Evolutionary conservation across 2,888 invertebrate species (phyloP).

Genomic region (Ochropleura plecta): DNA sequence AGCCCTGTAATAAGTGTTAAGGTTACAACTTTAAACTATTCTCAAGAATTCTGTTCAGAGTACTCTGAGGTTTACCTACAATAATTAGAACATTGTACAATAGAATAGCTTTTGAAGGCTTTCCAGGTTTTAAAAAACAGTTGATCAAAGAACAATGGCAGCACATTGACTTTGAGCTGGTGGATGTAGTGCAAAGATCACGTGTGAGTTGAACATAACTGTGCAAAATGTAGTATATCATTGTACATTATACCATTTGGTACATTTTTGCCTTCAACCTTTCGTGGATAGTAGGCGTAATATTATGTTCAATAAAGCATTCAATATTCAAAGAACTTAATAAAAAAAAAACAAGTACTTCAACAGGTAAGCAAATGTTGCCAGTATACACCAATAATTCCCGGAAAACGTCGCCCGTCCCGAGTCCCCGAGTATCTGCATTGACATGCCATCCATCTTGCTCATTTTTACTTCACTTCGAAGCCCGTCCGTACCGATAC

Average conservation of each 20-base stretch:
- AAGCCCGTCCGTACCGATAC: conserved; percentile 61
- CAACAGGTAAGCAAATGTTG: conserved; percentile 54
- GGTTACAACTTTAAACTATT: conserved; percentile 18
- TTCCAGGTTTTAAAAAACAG: background rate
- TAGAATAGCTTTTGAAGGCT: background rate
- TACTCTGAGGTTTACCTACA: background rate
- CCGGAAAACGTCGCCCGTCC: conserved; percentile 19
- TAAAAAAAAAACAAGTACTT: conserved; percentile 39
- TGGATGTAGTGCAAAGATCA: background rate
- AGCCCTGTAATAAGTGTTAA: conserved; percentile 41
- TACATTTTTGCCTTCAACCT: too few species aligned
- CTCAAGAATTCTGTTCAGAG: background rate
- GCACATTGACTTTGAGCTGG: background rate
- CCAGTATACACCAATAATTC: conserved; percentile 57
- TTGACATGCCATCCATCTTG: conserved; percentile 78
- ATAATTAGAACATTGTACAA: too few species aligned
- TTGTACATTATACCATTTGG: too few species aligned
- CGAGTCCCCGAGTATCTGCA: conserved; percentile 39
- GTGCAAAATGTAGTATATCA: too few species aligned
- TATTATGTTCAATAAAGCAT: background rate
- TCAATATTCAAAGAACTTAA: conserved; percentile 8
- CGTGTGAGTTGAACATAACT: too few species aligned
- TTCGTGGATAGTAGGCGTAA: too few species aligned
- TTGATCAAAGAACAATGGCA: background rate
- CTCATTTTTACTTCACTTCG: conserved; percentile 75